Evolutionary conservation across 2,888 invertebrate species (phyloP), one percentile per base, ranked within the genome.

Genomic region (Lycophotia porphyrea): DNA sequence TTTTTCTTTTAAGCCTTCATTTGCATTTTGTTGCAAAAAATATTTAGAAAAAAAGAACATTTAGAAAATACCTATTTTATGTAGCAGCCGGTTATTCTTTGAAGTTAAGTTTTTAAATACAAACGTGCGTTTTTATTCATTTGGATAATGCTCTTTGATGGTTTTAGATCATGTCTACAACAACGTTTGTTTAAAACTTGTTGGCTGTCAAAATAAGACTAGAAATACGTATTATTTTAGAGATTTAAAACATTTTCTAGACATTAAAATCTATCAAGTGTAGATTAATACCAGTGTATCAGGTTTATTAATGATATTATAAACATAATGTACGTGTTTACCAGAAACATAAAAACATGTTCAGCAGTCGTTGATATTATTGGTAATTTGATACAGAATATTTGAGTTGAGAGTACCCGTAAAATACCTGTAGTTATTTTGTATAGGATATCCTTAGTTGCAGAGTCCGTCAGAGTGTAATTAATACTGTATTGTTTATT

Each of bases 11-110:
- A 70, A 84, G 76, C 74, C 65, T 77, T 85, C 73, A 84, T 88
- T 87, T 90, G 70, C 77, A 80, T 84, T 83, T 74, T 63, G 39
- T n/a, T 52, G 61, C 44, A 36, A 34, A 60, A 76, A 81, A 11
- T 69, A 42, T 52, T 52, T 69, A 5, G 13, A 18, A 31, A 27
- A 58, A 52, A n/a, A n/a, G 1, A n/a, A n/a, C n/a, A n/a, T 52
- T 49, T 13, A 5, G 5, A 52, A 52, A n/a, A 52, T 52, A n/a
- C 4, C 9, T 0, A 52, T 52, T 52, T n/a, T n/a, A 47, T 55
- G 55, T 18, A 27, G 18, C 31, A 7, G 18, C 1, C 7, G 7
- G 5, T 27, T 34, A 18, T n/a, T 36, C 27, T 24, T 58, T 18
- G 7, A 24, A 58, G 36, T 52, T 42, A 11, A 18, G 27, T 71